Conservation (phyloP, 2,797 vertebrate genomes). For the Rhadinocentrus ornatus region DNA sequence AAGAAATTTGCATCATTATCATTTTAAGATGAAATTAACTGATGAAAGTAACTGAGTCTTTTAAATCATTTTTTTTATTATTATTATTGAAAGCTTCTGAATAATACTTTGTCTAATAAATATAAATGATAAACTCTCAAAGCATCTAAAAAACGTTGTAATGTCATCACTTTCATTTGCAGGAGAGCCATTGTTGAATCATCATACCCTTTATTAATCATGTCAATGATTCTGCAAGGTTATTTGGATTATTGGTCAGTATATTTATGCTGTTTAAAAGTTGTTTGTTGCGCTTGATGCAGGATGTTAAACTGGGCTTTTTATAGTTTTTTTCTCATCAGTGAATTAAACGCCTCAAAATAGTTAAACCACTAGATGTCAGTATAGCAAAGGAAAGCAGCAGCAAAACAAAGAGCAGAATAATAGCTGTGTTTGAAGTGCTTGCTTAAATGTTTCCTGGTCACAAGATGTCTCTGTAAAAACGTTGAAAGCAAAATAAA, state of each 20-base stretch:
- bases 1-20: no score
- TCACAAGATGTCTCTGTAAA: conserved; percentile 45
- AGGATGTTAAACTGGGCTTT: not conserved
- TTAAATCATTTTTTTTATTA: no score
- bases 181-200: not conserved
- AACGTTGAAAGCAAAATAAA: conserved; percentile 6
- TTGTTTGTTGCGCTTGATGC: not conserved
- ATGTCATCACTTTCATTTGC: no score
- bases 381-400: conserved; percentile 44
- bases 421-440: conserved; percentile 5
- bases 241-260: not conserved
- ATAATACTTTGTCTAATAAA: no score
- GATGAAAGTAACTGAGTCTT: no score
- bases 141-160: no score
- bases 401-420: not conserved
- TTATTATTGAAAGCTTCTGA: no score
- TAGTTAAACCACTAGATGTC: conserved; percentile 59
- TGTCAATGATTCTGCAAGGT: not conserved
- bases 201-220: no score
- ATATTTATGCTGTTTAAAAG: not conserved
- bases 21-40: no score
- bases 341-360: not conserved
- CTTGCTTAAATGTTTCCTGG: conserved; percentile 51
- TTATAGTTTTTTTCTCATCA: not conserved
- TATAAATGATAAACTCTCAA: no score